phyloP scores from a whole-genome alignment of 2,113 vertebrate species.

The Leucopternis melanops region DNA sequence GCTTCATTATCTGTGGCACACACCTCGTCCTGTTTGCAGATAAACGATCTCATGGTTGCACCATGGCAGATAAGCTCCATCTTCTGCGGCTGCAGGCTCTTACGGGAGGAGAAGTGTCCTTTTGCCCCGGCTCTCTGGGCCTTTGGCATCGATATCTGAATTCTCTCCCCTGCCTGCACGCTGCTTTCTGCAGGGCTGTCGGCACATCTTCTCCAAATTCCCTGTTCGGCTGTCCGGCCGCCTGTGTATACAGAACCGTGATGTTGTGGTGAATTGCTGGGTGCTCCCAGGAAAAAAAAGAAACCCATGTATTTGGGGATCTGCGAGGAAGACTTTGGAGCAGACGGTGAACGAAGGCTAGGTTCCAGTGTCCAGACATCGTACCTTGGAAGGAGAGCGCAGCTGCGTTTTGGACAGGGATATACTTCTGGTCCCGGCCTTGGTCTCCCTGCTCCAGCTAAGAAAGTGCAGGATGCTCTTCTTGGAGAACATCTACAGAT shows the following conservation, averaged over 20 bases:
- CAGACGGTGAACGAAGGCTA: accelerated
- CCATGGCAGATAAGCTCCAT: conserved; percentile 25
- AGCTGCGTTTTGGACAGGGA: background rate
- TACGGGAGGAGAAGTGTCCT: background rate
- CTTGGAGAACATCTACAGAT: background rate
- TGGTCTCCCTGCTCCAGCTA: background rate
- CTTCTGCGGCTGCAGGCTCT: background rate
- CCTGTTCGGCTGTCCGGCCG: background rate
- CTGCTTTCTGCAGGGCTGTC: conserved; percentile 20
- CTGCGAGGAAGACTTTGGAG: background rate
- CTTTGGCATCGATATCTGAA: background rate
- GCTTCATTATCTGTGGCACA: background rate
- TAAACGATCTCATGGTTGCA: background rate
- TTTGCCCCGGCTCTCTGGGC: conserved; percentile 21
- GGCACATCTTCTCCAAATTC: conserved; percentile 9
- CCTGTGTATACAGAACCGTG: conserved; percentile 10
- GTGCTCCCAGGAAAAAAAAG: background rate
- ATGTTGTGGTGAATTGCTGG: conserved; percentile 29
- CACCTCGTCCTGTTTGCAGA: background rate
- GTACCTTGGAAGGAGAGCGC: accelerated
- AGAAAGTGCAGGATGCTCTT: background rate
- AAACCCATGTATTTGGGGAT: background rate
- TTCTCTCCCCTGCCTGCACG: conserved; percentile 33
- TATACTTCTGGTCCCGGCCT: background rate
- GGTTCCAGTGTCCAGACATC: background rate